phyloP scores from a whole-genome alignment of 2,888 invertebrate genomes.

The Rotaria socialis region DNA sequence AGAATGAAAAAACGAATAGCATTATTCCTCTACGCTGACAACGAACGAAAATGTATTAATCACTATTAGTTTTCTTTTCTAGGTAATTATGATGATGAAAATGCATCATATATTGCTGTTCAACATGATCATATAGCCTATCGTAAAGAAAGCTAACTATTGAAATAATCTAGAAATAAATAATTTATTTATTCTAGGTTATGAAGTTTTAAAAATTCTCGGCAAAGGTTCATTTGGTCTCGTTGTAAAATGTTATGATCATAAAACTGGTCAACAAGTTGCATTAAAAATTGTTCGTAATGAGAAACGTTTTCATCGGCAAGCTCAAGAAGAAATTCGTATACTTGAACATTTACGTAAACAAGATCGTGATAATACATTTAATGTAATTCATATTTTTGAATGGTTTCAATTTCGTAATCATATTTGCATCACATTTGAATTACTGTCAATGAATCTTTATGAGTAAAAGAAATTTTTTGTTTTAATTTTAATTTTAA shows the following conservation, averaged over 20 bases:
- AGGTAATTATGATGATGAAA: constrained; percentile 88
- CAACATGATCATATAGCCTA: constrained; percentile 96
- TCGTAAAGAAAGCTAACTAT: constrained; percentile 56
- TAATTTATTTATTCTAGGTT: constrained; percentile 52
- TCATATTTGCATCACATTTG: constrained; percentile 98
- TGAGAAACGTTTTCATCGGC: constrained; percentile 93
- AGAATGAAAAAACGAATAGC: too few species aligned
- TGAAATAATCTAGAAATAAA: too few species aligned
- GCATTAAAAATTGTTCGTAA: constrained; percentile 94
- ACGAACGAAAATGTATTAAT: too few species aligned
- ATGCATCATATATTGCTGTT: constrained; percentile 93
- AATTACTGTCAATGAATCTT: constrained; percentile 87
- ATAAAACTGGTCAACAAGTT: constrained; percentile 88
- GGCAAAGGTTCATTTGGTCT: constrained; percentile 96
- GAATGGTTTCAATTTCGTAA: constrained; percentile 95
- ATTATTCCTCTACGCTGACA: too few species aligned
- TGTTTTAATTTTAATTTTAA: not conserved
- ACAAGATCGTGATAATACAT: constrained; percentile 91
- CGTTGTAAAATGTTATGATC: constrained; percentile 96
- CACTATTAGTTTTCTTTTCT: not conserved
- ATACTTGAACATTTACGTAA: constrained; percentile 88
- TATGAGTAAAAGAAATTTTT: constrained; percentile 68
- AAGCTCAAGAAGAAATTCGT: constrained; percentile 94
- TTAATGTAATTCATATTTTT: constrained; percentile 97
- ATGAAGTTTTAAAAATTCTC: constrained; percentile 92